These are phyloP conservation scores for Stegodyphus dumicola DNA, from an alignment of 1,140 invertebrate species.

Conservation along the genomic window DNA sequence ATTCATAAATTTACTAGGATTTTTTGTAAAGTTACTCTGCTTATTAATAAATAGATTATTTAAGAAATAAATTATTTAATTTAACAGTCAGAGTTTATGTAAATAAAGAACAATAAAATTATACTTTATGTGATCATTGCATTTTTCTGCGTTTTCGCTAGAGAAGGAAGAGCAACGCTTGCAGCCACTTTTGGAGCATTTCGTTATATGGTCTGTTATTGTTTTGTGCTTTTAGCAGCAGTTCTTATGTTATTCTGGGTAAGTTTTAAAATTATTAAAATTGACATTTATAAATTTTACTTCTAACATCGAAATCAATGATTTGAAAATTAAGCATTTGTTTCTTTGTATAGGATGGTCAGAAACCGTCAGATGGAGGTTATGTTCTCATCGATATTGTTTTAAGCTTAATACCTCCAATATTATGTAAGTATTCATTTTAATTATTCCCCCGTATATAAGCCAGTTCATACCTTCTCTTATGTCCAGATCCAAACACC, in stretches of 20 bases:
- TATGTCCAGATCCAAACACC: too few species aligned
- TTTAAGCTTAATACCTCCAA: constrained; percentile 62
- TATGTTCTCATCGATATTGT: constrained; percentile 64
- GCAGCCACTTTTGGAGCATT: constrained; percentile 97
- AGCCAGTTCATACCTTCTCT: too few species aligned
- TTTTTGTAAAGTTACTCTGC: too few species aligned
- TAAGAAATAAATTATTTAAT: too few species aligned
- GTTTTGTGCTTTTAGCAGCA: constrained; percentile 91
- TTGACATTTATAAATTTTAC: neutral
- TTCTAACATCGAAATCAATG: too few species aligned
- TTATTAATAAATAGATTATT: too few species aligned
- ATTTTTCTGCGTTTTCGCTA: constrained; percentile 50
- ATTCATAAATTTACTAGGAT: too few species aligned
- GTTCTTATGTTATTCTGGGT: constrained; percentile 83
- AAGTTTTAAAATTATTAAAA: constrained; percentile 3
- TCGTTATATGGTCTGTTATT: constrained; percentile 98
- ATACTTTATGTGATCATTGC: too few species aligned
- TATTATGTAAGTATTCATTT: constrained; percentile 56
- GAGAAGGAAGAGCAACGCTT: constrained; percentile 92
- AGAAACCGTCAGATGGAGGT: constrained; percentile 63
- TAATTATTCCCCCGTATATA: too few species aligned
- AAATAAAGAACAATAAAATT: too few species aligned
- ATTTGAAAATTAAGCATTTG: neutral
- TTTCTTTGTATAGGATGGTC: constrained; percentile 58
- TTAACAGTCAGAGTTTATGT: too few species aligned